Evolutionary conservation across 2,113 vertebrate genomes (phyloP).

Genomic region (Megaceryle torquata): DNA sequence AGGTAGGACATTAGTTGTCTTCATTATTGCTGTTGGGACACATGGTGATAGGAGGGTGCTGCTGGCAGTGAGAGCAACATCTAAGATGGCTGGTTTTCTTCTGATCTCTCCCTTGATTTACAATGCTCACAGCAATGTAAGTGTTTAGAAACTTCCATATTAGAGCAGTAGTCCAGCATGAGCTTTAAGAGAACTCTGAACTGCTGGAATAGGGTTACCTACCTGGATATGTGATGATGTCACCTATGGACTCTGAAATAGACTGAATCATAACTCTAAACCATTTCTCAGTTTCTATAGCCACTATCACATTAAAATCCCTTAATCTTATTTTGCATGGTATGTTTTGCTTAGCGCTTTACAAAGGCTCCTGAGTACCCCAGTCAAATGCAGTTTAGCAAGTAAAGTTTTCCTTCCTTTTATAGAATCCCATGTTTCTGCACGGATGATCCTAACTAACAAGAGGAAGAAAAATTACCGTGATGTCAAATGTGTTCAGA

Average conservation of each 20-base stretch:
- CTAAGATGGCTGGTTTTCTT: background rate
- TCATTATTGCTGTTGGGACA: background rate
- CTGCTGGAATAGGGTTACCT: background rate
- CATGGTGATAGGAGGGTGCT: background rate
- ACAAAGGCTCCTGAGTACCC: background rate
- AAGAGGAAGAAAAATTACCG: background rate
- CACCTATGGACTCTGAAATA: background rate
- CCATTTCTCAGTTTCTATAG: background rate
- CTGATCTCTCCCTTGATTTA: background rate
- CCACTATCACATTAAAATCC: background rate
- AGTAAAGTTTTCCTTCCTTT: background rate
- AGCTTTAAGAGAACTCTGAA: background rate
- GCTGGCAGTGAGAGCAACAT: background rate
- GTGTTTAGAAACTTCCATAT: background rate
- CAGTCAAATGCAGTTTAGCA: background rate
- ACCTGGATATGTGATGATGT: background rate
- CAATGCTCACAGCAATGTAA: background rate
- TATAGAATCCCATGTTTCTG: background rate
- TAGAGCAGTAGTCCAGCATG: background rate
- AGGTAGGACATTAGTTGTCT: background rate
- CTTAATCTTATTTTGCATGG: background rate
- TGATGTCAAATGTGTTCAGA: background rate
- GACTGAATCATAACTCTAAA: background rate
- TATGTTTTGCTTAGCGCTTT: background rate
- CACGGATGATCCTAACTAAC: background rate